phyloP scores from a whole-genome alignment of 2,797 vertebrate species.

The Lepilemur ruficaudatus region DNA sequence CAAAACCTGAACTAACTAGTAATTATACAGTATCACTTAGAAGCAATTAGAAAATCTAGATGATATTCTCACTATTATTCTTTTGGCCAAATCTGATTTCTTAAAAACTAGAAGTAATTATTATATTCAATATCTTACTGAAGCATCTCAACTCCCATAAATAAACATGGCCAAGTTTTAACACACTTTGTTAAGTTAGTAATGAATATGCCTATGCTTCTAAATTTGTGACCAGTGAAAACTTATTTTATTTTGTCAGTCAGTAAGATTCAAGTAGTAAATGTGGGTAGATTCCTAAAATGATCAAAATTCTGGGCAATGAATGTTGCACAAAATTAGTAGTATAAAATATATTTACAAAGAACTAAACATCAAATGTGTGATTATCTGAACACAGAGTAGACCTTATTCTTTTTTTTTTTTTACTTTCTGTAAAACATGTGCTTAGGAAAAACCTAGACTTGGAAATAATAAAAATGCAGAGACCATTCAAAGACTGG shows the following conservation, averaged over 20 bases:
- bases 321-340: conserved; percentile 9
- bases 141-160: conserved; percentile 15
- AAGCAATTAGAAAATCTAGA: conserved; percentile 45
- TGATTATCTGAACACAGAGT: neutral
- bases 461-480: conserved; percentile 58
- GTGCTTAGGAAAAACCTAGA: conserved; percentile 44
- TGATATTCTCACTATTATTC: neutral
- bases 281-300: neutral
- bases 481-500: conserved; percentile 12
- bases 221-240: neutral
- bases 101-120: conserved; percentile 39
- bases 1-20: conserved; percentile 34
- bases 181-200: conserved; percentile 47
- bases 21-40: neutral
- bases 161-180: conserved; percentile 35
- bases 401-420: neutral
- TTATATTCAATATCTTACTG: conserved; percentile 28
- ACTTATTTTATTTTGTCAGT: conserved; percentile 2
- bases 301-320: neutral
- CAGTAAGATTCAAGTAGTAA: conserved; percentile 26
- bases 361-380: neutral
- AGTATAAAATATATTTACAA: conserved; percentile 25
- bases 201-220: neutral
- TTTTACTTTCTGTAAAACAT: neutral
- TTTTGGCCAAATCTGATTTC: conserved; percentile 9